Conservation (phyloP, 2,113 vertebrate species). For the Lucifuga dentata region DNA sequence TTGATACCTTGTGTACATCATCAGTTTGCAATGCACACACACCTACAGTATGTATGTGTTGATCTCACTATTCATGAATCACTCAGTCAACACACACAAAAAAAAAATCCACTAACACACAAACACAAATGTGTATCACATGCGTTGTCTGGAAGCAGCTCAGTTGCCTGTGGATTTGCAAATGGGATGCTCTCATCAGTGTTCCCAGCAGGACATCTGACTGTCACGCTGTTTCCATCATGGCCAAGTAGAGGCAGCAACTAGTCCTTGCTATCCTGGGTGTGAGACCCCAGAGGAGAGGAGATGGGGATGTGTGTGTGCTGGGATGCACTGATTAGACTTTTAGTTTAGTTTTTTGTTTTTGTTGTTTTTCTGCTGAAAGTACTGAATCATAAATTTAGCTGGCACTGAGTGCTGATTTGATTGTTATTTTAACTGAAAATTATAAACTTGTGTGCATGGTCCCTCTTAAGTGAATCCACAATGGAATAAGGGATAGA, state of each 20-base stretch:
- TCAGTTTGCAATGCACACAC: conserved; percentile 10
- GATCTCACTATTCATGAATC: conserved; percentile 53
- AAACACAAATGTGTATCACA: conserved; percentile 42
- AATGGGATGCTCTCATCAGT: conserved; percentile 84
- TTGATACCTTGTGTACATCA: background rate
- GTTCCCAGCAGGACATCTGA: conserved; percentile 78
- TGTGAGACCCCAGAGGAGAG: conserved; percentile 64
- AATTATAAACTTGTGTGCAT: no score
- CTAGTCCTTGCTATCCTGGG: conserved; percentile 62
- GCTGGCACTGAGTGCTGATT: background rate
- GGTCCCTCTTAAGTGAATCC: no score
- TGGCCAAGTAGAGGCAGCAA: conserved; percentile 65
- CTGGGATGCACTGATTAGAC: conserved; percentile 14
- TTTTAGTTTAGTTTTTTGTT: no score
- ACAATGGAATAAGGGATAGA: no score
- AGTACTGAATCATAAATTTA: conserved; percentile 12
- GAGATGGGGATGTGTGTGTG: conserved; percentile 43
- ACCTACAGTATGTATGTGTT: conserved; percentile 22
- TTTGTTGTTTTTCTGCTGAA: background rate
- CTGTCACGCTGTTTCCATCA: conserved; percentile 84
- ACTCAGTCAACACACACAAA: conserved; percentile 18
- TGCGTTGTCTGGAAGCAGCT: conserved; percentile 62
- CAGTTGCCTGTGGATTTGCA: conserved; percentile 78
- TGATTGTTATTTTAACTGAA: no score
- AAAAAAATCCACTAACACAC: conserved; percentile 5